Base-by-base conservation (phyloP, 2,113 vertebrate genomes). In the Cyrtonyx montezumae region DNA sequence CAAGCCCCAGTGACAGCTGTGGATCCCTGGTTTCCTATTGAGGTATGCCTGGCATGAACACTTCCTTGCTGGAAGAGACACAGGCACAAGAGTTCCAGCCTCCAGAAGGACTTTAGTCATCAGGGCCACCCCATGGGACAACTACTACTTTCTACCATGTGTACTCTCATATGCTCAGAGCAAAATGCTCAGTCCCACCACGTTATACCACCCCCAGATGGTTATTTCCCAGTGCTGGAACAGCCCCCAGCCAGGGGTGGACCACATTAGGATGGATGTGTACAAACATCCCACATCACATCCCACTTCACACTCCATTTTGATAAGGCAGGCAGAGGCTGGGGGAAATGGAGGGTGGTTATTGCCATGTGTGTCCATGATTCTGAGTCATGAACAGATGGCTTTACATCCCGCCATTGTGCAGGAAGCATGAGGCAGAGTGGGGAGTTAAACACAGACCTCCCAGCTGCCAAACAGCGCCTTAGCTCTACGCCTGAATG, bases 251-350 rank as follows among this genome's bases (percentile, higher is more conserved):
- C 20, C 11, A 51, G n/a, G 9, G 12, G 20, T 86, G 13, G 9
- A 4, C 8, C 37, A 20, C 14, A 14, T 2, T 0, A 0, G 30
- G n/a, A 30, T 19, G 34, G 34, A 30, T 21, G 4, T 58, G 3
- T 55, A 18, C 43, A 70, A 63, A 65, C 21, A 48, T 11, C 56
- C 3, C 10, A 25, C 1, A 2, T 73, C 37, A 17, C 17, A 36
- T 46, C 40, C 3, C 8, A 2, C 45, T 87, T 62, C 78, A 30
- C 46, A 22, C 30, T 34, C 8, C 63, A 28, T 7, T 89, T 43
- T 71, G 46, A 42, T 20, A 9, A 74, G 65, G 15, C 1, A 82
- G 37, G 8, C 9, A 65, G 75, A 86, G 23, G 13, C 37, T 74
- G 45, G 36, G 70, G 21, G 51, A 63, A 49, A 67, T 0, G 0